A percentile compares a stretch with the other conserved stretches of the same genome.
Evolutionary conservation across 1,140 invertebrate species (phyloP).

Genomic region (Danaus melanippus): DNA sequence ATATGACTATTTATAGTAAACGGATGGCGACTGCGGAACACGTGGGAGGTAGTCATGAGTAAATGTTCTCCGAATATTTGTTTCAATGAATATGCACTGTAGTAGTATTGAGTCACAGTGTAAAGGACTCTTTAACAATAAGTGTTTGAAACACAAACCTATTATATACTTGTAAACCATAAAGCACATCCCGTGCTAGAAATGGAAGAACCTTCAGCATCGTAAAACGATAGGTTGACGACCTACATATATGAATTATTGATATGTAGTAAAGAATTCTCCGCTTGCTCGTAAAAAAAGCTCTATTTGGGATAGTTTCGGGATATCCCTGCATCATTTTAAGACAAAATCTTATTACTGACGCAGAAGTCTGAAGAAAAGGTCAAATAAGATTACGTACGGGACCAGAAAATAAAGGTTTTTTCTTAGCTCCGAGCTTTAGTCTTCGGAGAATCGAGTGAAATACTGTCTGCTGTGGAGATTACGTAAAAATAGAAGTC

Average conservation of each 20-base stretch:
- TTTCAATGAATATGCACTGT: no score
- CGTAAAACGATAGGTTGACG: conserved; percentile 21
- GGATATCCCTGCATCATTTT: conserved; percentile 11
- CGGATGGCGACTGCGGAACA: conserved; percentile 15
- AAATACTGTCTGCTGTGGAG: no score
- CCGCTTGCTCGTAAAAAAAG: conserved; percentile 18
- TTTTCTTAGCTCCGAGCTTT: no score
- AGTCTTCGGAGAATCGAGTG: no score
- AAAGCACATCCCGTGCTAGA: no score
- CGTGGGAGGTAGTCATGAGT: conserved; percentile 9
- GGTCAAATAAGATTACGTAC: neutral
- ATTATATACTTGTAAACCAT: no score
- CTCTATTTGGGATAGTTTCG: conserved; percentile 10
- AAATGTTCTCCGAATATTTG: neutral
- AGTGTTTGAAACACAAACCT: no score
- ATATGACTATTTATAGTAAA: conserved; percentile 16
- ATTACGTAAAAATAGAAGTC: no score
- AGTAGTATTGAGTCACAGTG: no score
- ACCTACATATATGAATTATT: conserved; percentile 21
- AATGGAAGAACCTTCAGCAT: conserved; percentile 2
- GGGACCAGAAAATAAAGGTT: no score
- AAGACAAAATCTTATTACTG: conserved; percentile 8
- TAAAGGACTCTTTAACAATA: no score
- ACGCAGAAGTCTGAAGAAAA: conserved; percentile 4
- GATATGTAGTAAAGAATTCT: conserved; percentile 21